A percentile compares a stretch with the other conserved stretches of the same genome.
Evolutionary conservation across 2,113 vertebrate genomes (phyloP).

Genomic region (Zootoca vivipara): DNA sequence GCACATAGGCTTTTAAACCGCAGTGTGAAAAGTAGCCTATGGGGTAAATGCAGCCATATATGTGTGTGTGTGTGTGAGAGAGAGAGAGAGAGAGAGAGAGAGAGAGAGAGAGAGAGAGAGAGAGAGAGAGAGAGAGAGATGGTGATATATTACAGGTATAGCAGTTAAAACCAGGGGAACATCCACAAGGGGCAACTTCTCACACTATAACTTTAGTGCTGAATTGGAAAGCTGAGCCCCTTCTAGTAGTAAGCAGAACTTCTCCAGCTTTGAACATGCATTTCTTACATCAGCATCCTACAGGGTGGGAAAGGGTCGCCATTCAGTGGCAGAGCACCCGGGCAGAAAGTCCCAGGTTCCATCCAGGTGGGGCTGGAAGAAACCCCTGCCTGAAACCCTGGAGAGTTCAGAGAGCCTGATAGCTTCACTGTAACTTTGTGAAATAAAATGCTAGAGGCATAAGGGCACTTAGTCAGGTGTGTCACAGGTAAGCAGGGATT

Average conservation of each 20-base stretch:
- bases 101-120: too few relatives aligned
- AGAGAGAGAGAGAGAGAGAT: too few relatives aligned
- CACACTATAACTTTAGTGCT: background rate
- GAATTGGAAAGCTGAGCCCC: background rate
- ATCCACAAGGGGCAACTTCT: background rate
- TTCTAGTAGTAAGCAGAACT: background rate
- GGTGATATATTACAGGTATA: background rate
- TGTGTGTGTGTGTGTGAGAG: too few relatives aligned
- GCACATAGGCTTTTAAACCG: background rate
- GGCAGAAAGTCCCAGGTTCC: too few relatives aligned
- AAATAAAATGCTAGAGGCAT: background rate
- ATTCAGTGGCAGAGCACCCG: too few relatives aligned
- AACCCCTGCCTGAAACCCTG: too few relatives aligned
- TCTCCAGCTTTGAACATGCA: background rate
- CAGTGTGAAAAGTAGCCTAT: background rate
- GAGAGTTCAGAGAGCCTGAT: background rate
- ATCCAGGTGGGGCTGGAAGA: too few relatives aligned
- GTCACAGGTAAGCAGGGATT: background rate
- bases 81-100: too few relatives aligned
- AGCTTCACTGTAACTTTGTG: background rate
- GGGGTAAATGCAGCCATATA: background rate
- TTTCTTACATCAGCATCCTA: background rate
- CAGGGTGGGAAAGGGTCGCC: too few relatives aligned
- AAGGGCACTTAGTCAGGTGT: background rate
- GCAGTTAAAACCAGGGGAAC: background rate